Evolutionary conservation across 2,797 vertebrate genomes (phyloP), one percentile per base, ranked within the genome.

Genomic region (Pseudochirops cupreus): DNA sequence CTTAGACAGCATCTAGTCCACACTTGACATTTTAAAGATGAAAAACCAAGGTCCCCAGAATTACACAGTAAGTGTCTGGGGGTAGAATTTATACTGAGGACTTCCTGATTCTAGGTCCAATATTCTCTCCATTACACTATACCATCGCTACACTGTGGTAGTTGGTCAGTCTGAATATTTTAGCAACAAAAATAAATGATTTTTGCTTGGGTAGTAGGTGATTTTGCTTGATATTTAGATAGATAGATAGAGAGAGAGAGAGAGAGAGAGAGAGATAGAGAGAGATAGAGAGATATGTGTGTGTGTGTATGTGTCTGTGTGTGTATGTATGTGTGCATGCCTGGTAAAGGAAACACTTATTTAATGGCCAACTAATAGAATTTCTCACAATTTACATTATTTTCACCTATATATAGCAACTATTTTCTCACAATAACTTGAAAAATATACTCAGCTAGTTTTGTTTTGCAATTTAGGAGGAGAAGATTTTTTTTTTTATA

Each of bases 361-460:
- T 96, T 31, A 92, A 92, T 5, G 92, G 21, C 18, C 93, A 46
- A 89, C 50, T 94, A 16, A 92, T 26, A 94, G 10, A 7, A 91
- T 56, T 91, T 56, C 90, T 93, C 5, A 92, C 26, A 74, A 57
- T 92, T 93, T 10, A 50, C 9, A 28, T 91, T 50, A 13, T 16
- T 96, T 93, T 74, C 46, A 46, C 50, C 46, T 95, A 52, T 94
- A 7, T 91, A 31, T 55, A 5, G 91, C 50, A 54, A 55, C n/a
- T 92, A 3, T 5, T 74, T 91, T 96, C 95, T 52, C n/a, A 56
- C 6, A 58, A 21, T 46, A 96, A 16, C 52, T 50, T 92, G 91
- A 94, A 95, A 91, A 93, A 21, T 46, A 46, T 33, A n/a, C 39
- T 96, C 57, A 92, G 62, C 95, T 95, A 95, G 6, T 4, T 2